These are phyloP conservation scores for Gymnodraco acuticeps DNA, from an alignment of 2,797 vertebrate genomes.

Conservation along the genomic window DNA sequence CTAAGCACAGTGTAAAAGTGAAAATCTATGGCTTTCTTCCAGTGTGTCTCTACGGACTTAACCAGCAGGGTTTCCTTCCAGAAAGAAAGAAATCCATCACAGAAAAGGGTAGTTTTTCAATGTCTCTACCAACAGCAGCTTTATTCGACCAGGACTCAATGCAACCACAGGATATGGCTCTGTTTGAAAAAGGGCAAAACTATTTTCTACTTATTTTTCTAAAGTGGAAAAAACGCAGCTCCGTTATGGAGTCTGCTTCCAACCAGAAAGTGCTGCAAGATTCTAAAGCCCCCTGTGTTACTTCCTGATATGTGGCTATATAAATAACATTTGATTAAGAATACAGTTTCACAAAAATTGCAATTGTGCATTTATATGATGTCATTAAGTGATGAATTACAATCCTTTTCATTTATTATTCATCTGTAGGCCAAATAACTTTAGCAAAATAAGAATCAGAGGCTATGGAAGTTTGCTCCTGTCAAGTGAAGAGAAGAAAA, in stretches of 20 bases:
- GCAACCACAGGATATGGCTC: constrained; percentile 1
- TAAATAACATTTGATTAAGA: no score
- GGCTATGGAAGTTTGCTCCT: not conserved
- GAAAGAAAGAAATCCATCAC: constrained; percentile 10
- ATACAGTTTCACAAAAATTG: not conserved
- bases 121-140: constrained; percentile 2
- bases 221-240: not conserved
- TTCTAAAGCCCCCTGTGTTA: no score
- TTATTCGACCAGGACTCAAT: constrained; percentile 5
- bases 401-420: no score
- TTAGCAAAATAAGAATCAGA: not conserved
- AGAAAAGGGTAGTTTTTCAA: constrained; percentile 10
- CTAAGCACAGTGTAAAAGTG: not conserved
- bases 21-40: not conserved
- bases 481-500: not conserved
- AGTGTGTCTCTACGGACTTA: not conserved
- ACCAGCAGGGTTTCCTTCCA: not conserved
- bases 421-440: not conserved
- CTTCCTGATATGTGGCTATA: no score
- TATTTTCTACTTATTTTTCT: not conserved
- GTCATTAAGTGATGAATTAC: not conserved
- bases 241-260: not conserved
- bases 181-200: constrained; percentile 7
- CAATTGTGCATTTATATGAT: not conserved
- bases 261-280: not conserved